Evolutionary conservation across 2,888 invertebrate species (phyloP), one percentile per base, ranked within the genome.

Genomic region (Prenolepis imparis): DNA sequence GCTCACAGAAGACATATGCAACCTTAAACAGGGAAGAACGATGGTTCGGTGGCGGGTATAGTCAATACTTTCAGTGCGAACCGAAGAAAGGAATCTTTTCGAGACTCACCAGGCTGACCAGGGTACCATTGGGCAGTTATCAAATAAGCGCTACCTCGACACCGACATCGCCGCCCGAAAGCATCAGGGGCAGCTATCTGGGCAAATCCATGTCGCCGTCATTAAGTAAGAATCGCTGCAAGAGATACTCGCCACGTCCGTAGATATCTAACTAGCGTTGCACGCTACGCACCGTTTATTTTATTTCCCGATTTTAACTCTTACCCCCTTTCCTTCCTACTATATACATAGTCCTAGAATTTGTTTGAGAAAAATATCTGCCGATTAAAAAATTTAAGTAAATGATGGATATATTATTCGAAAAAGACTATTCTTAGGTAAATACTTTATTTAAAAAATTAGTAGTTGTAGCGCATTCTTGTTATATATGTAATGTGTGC

Each of bases 21-120:
- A 70, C 11, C 48, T 75, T 85, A 70, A 73, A 75, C 94, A 98
- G 99, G 99, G 90, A 99, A 99, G 96, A 99, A 99, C 95, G 99
- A 99, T 95, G 99, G 99, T 39, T 98, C 98, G 48, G 99, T 99
- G 86, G 98, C 98, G 80, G 98, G 98, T 75, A 61, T 18, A 96
- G 97, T 78, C 96, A 98, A 70, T 99, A 99, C 95, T 99, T 99
- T 95, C 98, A 98, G 94, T 99, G 99, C 94, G 97, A 98, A 92
- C 96, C 98, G 36, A 97, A 98, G 92, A 97, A 97, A 84, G 99
- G 99, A n/a, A 97, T 99, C 24, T 99, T 99, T 95, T 98, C 98
- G 41, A 96, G 98, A 32, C 96, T 99, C 82, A 98, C 98, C 57
- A 97, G 99, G 85, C 96, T 99, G 70, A 98, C 98, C 4, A 96